Evolutionary conservation across 2,113 vertebrate species (phyloP).

Genomic region (Hemibagrus wyckioides): DNA sequence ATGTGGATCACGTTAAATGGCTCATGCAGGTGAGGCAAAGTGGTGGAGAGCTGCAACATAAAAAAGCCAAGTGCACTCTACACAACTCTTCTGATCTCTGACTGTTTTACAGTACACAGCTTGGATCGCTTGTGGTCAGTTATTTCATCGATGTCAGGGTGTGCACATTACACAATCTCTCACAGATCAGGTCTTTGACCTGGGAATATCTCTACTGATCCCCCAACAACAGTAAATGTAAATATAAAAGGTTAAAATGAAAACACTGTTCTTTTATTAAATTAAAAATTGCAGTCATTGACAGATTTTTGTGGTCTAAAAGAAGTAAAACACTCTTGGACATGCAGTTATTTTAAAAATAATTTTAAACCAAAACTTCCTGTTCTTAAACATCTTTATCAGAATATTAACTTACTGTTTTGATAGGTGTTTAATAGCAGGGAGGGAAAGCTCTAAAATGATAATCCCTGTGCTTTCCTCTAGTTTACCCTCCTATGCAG

Average conservation of each 20-base stretch:
- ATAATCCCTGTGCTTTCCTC: background rate
- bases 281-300: background rate
- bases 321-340: background rate
- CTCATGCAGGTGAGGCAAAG: slow-evolving; percentile 78
- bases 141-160: background rate
- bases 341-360: background rate
- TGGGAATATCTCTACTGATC: background rate
- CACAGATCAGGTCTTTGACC: background rate
- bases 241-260: background rate
- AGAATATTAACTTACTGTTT: background rate
- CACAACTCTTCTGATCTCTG: background rate
- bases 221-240: background rate
- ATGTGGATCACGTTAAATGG: slow-evolving; percentile 74
- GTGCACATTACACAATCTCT: background rate
- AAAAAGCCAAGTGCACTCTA: background rate
- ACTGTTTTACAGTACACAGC: background rate
- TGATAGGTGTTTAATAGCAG: background rate
- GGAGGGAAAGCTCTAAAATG: background rate
- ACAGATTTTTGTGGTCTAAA: background rate
- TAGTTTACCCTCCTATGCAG: too few relatives aligned
- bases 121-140: background rate
- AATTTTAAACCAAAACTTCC: background rate
- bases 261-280: background rate
- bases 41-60: background rate
- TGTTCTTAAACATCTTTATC: background rate